Evolutionary conservation across 2,888 invertebrate species (phyloP).

Genomic region (Chromoteleia sp.): DNA sequence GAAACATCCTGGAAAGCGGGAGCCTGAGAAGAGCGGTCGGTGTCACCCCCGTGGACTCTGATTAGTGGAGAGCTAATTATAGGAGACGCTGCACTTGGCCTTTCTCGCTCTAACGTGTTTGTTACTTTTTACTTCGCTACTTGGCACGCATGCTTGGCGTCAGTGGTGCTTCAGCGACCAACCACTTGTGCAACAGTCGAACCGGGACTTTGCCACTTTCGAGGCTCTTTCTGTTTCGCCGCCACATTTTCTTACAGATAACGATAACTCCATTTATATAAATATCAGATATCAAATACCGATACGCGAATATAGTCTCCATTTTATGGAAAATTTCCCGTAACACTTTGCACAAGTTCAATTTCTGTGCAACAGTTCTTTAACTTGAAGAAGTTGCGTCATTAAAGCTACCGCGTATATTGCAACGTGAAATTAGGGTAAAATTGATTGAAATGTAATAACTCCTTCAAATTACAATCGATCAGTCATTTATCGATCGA

Average conservation of each 20-base stretch:
- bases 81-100: constrained; percentile 73
- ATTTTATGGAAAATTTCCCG: neutral
- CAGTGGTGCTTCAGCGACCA: constrained; percentile 62
- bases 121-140: constrained; percentile 73
- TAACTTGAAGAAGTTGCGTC: too few relatives aligned
- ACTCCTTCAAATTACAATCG: too few relatives aligned
- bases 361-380: too few relatives aligned
- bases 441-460: too few relatives aligned
- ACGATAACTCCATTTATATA: constrained; percentile 14
- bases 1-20: constrained; percentile 69
- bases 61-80: constrained; percentile 80
- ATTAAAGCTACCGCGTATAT: too few relatives aligned
- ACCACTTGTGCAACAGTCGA: constrained; percentile 62
- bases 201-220: constrained; percentile 20
- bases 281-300: constrained; percentile 13
- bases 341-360: too few relatives aligned
- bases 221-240: neutral
- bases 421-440: too few relatives aligned
- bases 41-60: constrained; percentile 71
- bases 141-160: constrained; percentile 62
- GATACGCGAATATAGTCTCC: neutral
- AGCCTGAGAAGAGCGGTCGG: constrained; percentile 60
- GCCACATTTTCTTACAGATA: constrained; percentile 4
- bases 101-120: constrained; percentile 72
- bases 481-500: too few relatives aligned